Percentiles rank a stretch among this genome's conserved stretches.
phyloP scores from a whole-genome alignment of 2,888 invertebrate species.

The Pseudoips prasinana region DNA sequence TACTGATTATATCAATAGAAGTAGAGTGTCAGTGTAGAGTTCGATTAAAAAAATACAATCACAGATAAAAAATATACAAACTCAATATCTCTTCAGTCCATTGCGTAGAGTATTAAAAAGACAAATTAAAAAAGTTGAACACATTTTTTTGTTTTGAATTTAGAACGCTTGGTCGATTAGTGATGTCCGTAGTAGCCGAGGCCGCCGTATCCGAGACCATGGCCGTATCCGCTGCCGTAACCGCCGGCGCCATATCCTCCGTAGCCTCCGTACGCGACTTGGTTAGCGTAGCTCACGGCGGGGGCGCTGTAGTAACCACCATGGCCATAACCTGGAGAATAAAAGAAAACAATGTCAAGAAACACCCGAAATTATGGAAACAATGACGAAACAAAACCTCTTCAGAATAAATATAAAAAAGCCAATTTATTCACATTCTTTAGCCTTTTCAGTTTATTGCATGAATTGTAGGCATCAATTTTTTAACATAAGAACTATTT shows the following conservation, averaged over 20 bases:
- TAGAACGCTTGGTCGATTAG: constrained; percentile 30
- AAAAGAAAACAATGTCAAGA: neutral
- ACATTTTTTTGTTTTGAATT: constrained; percentile 4
- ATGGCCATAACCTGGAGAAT: constrained; percentile 32
- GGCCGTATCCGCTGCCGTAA: constrained; percentile 16
- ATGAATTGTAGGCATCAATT: too few relatives aligned
- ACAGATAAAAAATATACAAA: constrained; percentile 23
- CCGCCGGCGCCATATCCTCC: constrained; percentile 34
- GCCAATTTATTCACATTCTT: too few relatives aligned
- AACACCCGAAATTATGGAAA: too few relatives aligned
- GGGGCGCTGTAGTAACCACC: constrained; percentile 39
- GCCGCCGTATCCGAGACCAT: constrained; percentile 36
- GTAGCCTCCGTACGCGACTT: constrained; percentile 39
- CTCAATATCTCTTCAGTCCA: constrained; percentile 16
- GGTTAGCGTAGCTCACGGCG: constrained; percentile 44
- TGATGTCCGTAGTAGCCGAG: constrained; percentile 47
- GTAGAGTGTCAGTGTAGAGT: too few relatives aligned
- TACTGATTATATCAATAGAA: neutral
- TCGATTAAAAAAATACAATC: constrained; percentile 5
- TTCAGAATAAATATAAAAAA: too few relatives aligned
- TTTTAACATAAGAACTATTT: too few relatives aligned
- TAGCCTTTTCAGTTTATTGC: too few relatives aligned
- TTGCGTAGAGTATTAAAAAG: constrained; percentile 33
- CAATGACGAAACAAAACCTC: too few relatives aligned
- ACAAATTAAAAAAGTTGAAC: constrained; percentile 16